Base-by-base conservation (phyloP, 2,888 invertebrate genomes). In the Acleris sparsana region DNA sequence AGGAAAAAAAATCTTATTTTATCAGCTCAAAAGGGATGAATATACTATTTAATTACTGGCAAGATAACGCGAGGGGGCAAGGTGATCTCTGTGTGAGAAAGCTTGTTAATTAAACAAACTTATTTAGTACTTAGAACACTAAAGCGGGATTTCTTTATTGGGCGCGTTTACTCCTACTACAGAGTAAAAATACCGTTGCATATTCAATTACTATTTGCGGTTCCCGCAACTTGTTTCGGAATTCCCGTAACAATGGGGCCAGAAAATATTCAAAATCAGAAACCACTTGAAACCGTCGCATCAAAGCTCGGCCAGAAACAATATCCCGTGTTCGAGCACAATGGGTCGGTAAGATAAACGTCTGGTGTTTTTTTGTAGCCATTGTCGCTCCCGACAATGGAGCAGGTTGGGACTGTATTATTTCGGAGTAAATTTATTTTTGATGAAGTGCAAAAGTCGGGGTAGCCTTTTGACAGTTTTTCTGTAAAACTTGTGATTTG, bases 381-480 rank as follows among this genome's bases (percentile, higher is more conserved):
- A 74, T 86, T 85, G 83, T 85, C 69, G 53, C 9, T 52, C 53
- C 68, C 71, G 82, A 85, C 86, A 88, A 81, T 79, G 79, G 76
- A 82, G 81, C 88, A 89, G 89, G 90, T 90, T 86, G 80, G 75
- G 77, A 78, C 80, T 79, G 80, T 72, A 89, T 89, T 89, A 87
- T 90, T 81, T 76, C 67, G 76, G 76, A 80, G 82, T 89, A 91
- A 91, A 92, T 92, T 80, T 85, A 86, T 85, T 81, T 92, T 92
- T 92, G 92, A 92, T 92, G 92, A 92, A 92, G 89, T 92, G 90
- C 88, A 90, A 90, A 85, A 91, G 90, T 89, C 88, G 84, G 80
- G 73, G 82, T 80, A 78, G 78, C 79, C 80, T 78, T 82, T 88
- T 87, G 85, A 82, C 84, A 82, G 81, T 81, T 83, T 87, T 85